Evolutionary conservation across 1,140 invertebrate genomes (phyloP).

Genomic region (Glomeris maerens): DNA sequence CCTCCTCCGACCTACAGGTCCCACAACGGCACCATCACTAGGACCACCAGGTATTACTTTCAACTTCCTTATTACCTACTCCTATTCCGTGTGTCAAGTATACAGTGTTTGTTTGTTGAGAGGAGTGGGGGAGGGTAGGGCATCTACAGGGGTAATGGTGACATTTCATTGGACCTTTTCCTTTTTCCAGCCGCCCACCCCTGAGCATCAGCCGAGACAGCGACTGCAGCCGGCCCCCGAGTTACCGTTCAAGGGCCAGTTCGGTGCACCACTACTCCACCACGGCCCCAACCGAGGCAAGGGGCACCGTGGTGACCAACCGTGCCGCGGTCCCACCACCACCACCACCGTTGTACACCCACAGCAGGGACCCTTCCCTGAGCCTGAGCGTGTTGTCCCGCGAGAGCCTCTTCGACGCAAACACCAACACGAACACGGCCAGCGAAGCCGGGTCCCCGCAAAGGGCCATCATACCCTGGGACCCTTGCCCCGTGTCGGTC

Average conservation of each 20-base stretch:
- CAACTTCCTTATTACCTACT: no score
- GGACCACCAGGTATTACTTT: no score
- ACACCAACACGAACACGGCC: not conserved
- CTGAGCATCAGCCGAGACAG: slow-evolving; percentile 17
- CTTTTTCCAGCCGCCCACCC: slow-evolving; percentile 18
- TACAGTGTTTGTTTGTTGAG: no score
- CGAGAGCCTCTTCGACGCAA: slow-evolving; percentile 11
- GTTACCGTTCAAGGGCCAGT: slow-evolving; percentile 37
- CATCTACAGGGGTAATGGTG: no score
- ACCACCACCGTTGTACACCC: slow-evolving; percentile 17
- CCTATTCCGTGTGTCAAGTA: no score
- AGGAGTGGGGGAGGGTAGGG: no score
- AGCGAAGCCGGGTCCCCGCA: not conserved
- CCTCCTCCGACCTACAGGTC: slow-evolving; percentile 8
- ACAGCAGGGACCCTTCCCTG: slow-evolving; percentile 30
- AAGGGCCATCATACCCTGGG: not conserved
- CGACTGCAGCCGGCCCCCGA: slow-evolving; percentile 40
- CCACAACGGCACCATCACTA: slow-evolving; percentile 10
- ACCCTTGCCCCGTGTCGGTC: not conserved
- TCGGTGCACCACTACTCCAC: slow-evolving; percentile 11
- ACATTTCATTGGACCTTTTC: not conserved
- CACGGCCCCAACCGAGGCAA: not conserved
- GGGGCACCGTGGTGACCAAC: slow-evolving; percentile 3
- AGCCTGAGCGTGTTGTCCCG: slow-evolving; percentile 21
- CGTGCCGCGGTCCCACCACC: no score